phyloP scores from a whole-genome alignment of 2,113 vertebrate genomes.

The Panthera uncia region DNA sequence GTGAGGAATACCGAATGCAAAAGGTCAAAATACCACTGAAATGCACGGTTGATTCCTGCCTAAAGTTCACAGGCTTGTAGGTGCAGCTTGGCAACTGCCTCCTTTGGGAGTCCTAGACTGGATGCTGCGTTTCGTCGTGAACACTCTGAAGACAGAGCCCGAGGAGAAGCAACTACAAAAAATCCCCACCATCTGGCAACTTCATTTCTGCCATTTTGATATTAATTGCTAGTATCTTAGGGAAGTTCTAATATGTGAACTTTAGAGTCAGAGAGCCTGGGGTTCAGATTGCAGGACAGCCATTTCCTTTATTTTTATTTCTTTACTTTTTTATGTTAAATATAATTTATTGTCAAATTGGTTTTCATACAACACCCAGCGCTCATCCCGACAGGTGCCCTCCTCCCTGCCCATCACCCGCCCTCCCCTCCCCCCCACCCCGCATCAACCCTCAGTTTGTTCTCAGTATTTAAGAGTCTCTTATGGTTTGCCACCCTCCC shows the following conservation, averaged over 20 bases:
- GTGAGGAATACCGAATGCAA: slow-evolving; percentile 71
- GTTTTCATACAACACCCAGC: too few species aligned
- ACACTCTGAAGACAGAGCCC: slow-evolving; percentile 13
- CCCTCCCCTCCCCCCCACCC: too few species aligned
- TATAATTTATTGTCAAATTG: too few species aligned
- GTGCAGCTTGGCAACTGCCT: slow-evolving; percentile 34
- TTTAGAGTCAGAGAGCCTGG: not conserved
- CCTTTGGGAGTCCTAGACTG: not conserved
- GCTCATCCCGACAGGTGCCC: too few species aligned
- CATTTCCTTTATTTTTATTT: not conserved
- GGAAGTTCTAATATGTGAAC: not conserved
- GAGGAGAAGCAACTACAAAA: not conserved
- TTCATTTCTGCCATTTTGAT: not conserved
- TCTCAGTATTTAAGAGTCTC: too few species aligned
- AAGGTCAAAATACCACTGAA: slow-evolving; percentile 60
- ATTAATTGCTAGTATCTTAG: not conserved
- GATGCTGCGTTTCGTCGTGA: slow-evolving; percentile 12
- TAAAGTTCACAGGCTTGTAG: slow-evolving; percentile 73
- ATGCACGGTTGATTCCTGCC: slow-evolving; percentile 48
- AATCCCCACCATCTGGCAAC: accelerated
- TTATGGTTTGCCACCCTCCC: too few species aligned
- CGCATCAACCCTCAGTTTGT: too few species aligned
- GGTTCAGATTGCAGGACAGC: not conserved
- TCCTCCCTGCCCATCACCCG: too few species aligned
- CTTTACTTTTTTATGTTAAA: too few species aligned